These are phyloP conservation scores for Alectura lathami DNA, from an alignment of 2,113 vertebrate genomes.

Conservation along the genomic window DNA sequence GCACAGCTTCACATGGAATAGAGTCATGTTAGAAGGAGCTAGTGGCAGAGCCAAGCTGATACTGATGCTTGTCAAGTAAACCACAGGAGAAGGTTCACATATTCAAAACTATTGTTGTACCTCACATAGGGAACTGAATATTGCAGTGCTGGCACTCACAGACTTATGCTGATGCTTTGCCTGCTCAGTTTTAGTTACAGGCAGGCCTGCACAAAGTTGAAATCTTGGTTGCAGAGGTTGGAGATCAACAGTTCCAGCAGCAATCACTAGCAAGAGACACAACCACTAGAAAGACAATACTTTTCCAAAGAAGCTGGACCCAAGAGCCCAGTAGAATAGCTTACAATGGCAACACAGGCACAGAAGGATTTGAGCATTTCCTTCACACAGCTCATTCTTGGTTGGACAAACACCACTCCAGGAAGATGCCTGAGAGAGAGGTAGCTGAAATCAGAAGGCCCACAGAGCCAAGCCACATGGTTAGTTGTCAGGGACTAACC, in stretches of 20 bases:
- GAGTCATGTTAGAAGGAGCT: neutral
- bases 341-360: neutral
- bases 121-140: neutral
- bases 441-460: neutral
- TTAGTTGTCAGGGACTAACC: neutral
- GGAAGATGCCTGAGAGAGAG: neutral
- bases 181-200: neutral
- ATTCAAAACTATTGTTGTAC: neutral
- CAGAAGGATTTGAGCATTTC: neutral
- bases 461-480: neutral
- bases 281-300: neutral
- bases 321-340: neutral
- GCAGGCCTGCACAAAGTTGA: neutral
- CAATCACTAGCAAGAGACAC: neutral
- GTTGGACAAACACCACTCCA: neutral
- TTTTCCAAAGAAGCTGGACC: neutral
- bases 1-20: neutral
- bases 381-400: neutral
- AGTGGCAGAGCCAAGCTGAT: neutral
- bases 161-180: neutral
- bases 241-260: neutral
- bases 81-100: neutral
- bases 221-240: neutral
- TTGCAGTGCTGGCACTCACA: neutral
- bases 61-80: neutral